phyloP scores from a whole-genome alignment of 1,140 invertebrate species.

The Diorhabda elongata region DNA sequence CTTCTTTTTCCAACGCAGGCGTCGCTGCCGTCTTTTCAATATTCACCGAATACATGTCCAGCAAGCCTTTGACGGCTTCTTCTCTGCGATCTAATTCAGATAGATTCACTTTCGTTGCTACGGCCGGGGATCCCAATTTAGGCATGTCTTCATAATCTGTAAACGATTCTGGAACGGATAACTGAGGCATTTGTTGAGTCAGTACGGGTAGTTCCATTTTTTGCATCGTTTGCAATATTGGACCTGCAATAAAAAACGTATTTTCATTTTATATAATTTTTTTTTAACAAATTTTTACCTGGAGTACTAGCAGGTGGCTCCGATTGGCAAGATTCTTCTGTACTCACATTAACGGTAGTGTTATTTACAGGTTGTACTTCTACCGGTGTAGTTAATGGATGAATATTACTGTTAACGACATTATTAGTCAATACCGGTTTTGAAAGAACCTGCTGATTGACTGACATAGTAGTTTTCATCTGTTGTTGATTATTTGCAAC shows the following conservation, averaged over 20 bases:
- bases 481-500: too few species aligned
- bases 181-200: slow-evolving; percentile 18
- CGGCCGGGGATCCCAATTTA: slow-evolving; percentile 14
- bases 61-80: not conserved
- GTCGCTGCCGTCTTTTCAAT: not conserved
- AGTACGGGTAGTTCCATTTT: not conserved
- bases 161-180: slow-evolving; percentile 18
- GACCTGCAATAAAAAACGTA: not conserved
- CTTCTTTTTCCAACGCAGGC: not conserved
- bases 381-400: too few species aligned
- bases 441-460: too few species aligned
- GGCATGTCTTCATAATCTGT: slow-evolving; percentile 24
- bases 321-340: too few species aligned
- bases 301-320: too few species aligned
- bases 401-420: too few species aligned
- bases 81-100: not conserved
- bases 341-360: too few species aligned
- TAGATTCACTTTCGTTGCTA: not conserved
- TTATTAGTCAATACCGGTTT: too few species aligned
- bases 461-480: too few species aligned
- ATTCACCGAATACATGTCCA: not conserved
- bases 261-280: too few species aligned
- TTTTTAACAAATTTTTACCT: too few species aligned
- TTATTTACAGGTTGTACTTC: too few species aligned
- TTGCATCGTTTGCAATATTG: not conserved